A percentile compares a stretch with the other conserved stretches of the same genome.
These are phyloP conservation scores for Ceratina japonica DNA, from an alignment of 1,140 invertebrate species.

Conservation along the genomic window DNA sequence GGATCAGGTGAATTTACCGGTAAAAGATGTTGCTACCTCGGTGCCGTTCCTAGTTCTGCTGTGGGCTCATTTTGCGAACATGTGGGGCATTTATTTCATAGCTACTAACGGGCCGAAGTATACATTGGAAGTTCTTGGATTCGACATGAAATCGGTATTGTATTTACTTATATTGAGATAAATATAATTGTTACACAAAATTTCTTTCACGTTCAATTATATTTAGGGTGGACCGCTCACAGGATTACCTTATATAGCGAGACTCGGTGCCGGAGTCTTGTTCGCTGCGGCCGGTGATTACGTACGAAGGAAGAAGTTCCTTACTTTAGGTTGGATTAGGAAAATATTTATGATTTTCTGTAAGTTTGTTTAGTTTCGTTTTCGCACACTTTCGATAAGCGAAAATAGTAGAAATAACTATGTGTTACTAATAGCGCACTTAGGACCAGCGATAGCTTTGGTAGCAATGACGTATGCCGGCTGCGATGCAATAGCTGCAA, in stretches of 20 bases:
- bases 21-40: conserved; percentile 80
- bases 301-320: conserved; percentile 80
- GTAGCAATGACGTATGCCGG: conserved; percentile 84
- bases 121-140: conserved; percentile 90
- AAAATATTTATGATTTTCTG: conserved; percentile 86
- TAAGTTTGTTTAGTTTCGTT: too few relatives aligned
- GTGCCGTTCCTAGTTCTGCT: conserved; percentile 84
- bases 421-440: conserved; percentile 81
- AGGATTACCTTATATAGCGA: conserved; percentile 85
- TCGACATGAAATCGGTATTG: conserved; percentile 86
- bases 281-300: conserved; percentile 85
- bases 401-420: conserved; percentile 1
- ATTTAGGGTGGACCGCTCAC: conserved; percentile 84
- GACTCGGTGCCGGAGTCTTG: conserved; percentile 82
- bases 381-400: neutral
- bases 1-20: conserved; percentile 67
- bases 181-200: neutral
- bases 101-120: conserved; percentile 94
- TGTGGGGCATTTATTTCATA: conserved; percentile 90
- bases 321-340: conserved; percentile 83
- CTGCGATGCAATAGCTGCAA: conserved; percentile 82
- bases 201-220: conserved; percentile 23
- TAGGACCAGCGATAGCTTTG: conserved; percentile 85
- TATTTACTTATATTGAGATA: conserved; percentile 1
- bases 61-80: conserved; percentile 86